Percentiles rank a stretch among this genome's conserved stretches.
These are phyloP conservation scores for Hippopotamyrus pictus DNA, from an alignment of 2,797 vertebrate genomes.

Conservation along the genomic window DNA sequence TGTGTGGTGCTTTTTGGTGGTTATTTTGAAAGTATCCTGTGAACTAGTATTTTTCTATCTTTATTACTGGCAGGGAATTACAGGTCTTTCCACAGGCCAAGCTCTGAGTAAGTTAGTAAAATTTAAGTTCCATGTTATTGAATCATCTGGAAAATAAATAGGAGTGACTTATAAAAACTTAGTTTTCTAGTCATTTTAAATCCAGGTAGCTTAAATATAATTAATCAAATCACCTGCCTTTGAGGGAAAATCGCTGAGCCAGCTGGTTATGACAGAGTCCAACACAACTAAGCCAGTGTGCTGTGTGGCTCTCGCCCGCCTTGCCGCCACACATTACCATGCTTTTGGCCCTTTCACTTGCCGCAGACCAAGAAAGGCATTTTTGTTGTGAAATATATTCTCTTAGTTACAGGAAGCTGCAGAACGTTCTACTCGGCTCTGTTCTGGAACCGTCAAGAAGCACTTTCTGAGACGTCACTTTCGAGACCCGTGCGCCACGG, in stretches of 20 bases:
- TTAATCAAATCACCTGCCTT: conserved; percentile 29
- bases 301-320: background rate
- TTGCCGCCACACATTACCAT: background rate
- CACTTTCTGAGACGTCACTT: conserved; percentile 14
- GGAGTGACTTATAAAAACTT: conserved; percentile 26
- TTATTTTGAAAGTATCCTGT: conserved; percentile 18
- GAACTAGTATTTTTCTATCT: conserved; percentile 12
- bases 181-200: conserved; percentile 23
- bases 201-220: conserved; percentile 26
- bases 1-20: conserved; percentile 10
- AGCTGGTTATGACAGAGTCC: background rate
- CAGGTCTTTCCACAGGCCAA: conserved; percentile 15
- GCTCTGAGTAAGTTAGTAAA: conserved; percentile 17
- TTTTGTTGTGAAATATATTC: conserved; percentile 22
- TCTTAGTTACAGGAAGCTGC: conserved; percentile 5
- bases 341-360: conserved; percentile 1
- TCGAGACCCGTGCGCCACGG: background rate
- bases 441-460: conserved; percentile 7
- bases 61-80: conserved; percentile 8
- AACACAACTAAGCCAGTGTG: conserved; percentile 9
- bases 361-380: conserved; percentile 17
- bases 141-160: conserved; percentile 27
- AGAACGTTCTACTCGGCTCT: background rate
- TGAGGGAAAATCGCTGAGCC: conserved; percentile 17
- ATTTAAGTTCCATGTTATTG: conserved; percentile 10